Percentiles rank a stretch among this genome's conserved stretches.
Evolutionary conservation across 2,888 invertebrate genomes (phyloP).

Genomic region (Stenolophus ochropezus): DNA sequence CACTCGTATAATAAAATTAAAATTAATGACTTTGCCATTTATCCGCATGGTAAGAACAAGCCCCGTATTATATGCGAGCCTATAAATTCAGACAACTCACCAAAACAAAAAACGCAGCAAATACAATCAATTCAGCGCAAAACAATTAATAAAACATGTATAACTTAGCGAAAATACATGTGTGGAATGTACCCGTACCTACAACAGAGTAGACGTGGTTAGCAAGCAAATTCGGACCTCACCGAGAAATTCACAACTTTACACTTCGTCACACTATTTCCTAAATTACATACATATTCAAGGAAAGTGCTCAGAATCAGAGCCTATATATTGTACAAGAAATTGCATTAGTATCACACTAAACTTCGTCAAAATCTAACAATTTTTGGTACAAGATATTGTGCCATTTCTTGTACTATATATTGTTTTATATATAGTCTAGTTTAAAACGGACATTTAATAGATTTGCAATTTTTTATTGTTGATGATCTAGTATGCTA

Average conservation of each 20-base stretch:
- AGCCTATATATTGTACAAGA: no score
- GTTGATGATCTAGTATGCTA: background rate
- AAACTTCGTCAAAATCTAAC: no score
- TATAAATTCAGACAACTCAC: conserved; percentile 53
- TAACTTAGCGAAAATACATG: conserved; percentile 56
- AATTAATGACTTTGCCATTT: conserved; percentile 47
- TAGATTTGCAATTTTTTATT: no score
- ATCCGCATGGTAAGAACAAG: conserved; percentile 51
- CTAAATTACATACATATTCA: no score
- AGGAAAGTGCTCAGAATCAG: no score
- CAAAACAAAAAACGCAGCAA: conserved; percentile 47
- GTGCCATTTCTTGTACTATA: no score
- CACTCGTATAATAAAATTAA: conserved; percentile 48
- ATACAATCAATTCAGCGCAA: conserved; percentile 60
- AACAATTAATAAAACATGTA: conserved; percentile 62
- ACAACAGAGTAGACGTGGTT: conserved; percentile 42
- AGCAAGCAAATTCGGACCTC: conserved; percentile 11
- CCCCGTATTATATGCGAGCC: conserved; percentile 28
- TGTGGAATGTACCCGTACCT: conserved; percentile 61
- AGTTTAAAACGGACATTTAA: no score
- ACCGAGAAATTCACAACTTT: background rate
- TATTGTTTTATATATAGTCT: no score
- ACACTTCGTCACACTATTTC: no score
- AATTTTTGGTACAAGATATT: no score
- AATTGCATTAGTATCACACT: no score